Percentiles rank a stretch among this genome's conserved stretches.
Evolutionary conservation across 2,797 vertebrate species (phyloP).

Genomic region (Tapirus indicus): DNA sequence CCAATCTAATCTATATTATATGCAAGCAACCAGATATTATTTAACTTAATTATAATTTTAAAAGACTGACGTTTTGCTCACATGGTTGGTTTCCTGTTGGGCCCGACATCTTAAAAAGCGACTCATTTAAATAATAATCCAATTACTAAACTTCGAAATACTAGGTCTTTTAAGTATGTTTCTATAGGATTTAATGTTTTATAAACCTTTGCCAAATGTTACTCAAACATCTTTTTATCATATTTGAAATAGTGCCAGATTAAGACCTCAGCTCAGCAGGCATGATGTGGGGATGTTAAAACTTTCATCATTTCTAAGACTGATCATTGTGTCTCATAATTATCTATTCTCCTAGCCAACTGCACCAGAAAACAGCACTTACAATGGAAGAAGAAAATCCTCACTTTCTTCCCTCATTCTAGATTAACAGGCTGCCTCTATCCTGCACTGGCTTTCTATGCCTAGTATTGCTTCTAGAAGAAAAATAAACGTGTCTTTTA

Average conservation of each 20-base stretch:
- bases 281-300: background rate
- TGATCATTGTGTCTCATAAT: background rate
- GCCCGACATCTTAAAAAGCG: slow-evolving; percentile 49
- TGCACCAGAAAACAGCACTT: background rate
- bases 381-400: background rate
- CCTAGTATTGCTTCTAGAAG: background rate
- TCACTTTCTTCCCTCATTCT: background rate
- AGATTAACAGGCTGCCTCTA: background rate
- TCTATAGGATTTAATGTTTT: slow-evolving; percentile 52
- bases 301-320: slow-evolving; percentile 50
- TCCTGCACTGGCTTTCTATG: background rate
- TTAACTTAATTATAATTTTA: slow-evolving; percentile 53
- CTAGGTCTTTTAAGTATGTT: slow-evolving; percentile 61
- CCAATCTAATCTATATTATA: background rate
- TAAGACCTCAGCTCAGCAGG: slow-evolving; percentile 5
- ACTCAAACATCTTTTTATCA: slow-evolving; percentile 61
- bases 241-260: slow-evolving; percentile 58
- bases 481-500: background rate
- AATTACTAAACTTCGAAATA: slow-evolving; percentile 65
- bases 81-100: slow-evolving; percentile 1
- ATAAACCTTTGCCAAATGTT: slow-evolving; percentile 61
- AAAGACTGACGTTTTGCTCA: slow-evolving; percentile 46
- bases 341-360: background rate
- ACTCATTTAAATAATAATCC: slow-evolving; percentile 66
- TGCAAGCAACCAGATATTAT: background rate